A percentile compares a stretch with the other conserved stretches of the same genome.
Conservation (phyloP, 2,113 vertebrate genomes). For the Indicator indicator region DNA sequence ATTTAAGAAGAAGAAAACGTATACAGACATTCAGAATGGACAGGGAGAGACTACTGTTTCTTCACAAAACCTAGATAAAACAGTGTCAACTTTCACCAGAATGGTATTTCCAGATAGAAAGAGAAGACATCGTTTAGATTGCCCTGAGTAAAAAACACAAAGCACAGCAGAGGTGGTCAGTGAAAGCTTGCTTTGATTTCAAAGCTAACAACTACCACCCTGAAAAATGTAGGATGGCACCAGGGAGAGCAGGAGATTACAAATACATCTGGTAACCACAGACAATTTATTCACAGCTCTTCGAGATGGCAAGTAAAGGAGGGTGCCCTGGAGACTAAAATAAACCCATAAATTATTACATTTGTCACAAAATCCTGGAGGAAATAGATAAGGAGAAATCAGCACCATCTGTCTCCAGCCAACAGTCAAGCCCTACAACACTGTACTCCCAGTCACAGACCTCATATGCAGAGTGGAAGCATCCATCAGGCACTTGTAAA, state of each 20-base stretch:
- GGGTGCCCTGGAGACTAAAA: not conserved
- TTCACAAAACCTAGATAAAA: conserved; percentile 32
- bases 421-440: not conserved
- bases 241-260: not conserved
- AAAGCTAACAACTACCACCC: not conserved
- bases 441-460: not conserved
- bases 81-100: conserved; percentile 6
- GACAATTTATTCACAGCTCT: not conserved
- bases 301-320: not conserved
- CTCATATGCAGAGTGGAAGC: not conserved
- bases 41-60: not conserved
- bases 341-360: not conserved
- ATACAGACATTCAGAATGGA: not conserved
- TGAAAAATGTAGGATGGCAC: not conserved
- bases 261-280: not conserved
- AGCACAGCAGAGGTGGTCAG: not conserved
- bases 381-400: not conserved
- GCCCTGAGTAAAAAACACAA: not conserved
- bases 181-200: conserved; percentile 1
- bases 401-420: not conserved
- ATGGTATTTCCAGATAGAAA: not conserved
- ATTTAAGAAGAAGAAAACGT: not conserved
- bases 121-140: not conserved
- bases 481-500: not conserved
- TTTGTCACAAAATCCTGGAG: not conserved